Conservation (phyloP, 2,113 vertebrate species). For the Ophiodon elongatus region DNA sequence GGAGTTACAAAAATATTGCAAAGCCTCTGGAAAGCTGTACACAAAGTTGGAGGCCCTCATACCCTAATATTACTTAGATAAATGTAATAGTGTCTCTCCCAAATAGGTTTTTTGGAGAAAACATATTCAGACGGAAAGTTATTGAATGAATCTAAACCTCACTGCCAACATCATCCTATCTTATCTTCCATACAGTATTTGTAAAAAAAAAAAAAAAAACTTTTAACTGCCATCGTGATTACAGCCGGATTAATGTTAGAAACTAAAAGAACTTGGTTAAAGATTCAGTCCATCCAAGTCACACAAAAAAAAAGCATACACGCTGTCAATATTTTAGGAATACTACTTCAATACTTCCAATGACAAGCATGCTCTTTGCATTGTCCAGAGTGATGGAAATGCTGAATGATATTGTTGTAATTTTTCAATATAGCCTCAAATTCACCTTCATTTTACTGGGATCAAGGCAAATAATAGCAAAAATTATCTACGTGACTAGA, state of each 20-base stretch:
- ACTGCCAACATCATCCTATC: neutral
- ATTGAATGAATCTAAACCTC: neutral
- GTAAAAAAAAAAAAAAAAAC: neutral
- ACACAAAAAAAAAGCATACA: neutral
- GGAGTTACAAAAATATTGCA: constrained; percentile 43
- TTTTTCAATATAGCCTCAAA: neutral
- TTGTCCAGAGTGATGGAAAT: neutral
- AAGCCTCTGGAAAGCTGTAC: constrained; percentile 19
- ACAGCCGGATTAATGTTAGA: neutral
- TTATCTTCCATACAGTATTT: neutral
- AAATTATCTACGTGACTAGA: neutral
- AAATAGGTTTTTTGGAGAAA: neutral
- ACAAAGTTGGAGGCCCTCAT: constrained; percentile 23
- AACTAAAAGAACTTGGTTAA: neutral
- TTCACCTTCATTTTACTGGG: neutral
- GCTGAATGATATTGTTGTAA: neutral
- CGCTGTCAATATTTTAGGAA: neutral
- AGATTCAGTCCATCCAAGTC: neutral
- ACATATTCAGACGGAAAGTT: neutral
- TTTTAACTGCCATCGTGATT: neutral
- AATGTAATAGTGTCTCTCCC: neutral
- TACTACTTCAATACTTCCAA: neutral
- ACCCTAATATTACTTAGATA: neutral
- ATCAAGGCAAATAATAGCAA: neutral
- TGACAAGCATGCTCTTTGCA: neutral